phyloP scores from a whole-genome alignment of 2,113 vertebrate species.

The Balaeniceps rex region DNA sequence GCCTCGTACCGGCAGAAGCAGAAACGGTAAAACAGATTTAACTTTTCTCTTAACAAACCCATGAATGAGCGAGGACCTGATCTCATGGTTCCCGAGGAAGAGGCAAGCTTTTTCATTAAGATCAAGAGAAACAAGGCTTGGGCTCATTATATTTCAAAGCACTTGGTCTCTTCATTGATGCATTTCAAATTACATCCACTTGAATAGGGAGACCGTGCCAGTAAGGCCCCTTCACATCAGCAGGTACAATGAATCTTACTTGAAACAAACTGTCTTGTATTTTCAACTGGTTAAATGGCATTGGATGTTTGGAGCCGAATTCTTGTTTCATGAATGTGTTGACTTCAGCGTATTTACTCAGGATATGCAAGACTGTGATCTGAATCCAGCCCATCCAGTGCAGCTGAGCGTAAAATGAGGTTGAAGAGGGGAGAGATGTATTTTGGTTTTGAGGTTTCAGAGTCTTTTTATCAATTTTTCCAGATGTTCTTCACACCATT shows the following conservation, averaged over 20 bases:
- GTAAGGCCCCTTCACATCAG: background rate
- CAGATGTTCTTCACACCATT: slow-evolving; percentile 55
- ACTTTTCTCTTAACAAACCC: background rate
- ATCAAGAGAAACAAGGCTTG: background rate
- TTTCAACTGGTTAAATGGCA: background rate
- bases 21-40: background rate
- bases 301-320: background rate
- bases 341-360: background rate
- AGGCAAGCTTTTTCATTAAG: background rate
- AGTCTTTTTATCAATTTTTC: slow-evolving; percentile 54
- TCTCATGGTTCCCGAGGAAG: background rate
- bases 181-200: background rate
- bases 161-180: background rate
- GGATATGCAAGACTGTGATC: background rate
- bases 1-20: background rate
- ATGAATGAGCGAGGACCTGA: background rate
- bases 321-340: background rate
- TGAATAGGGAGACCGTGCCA: background rate
- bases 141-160: background rate
- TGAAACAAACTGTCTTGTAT: background rate
- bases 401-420: background rate
- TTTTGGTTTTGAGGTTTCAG: slow-evolving; percentile 3
- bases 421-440: background rate
- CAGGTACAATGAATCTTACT: background rate
- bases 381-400: background rate